A percentile compares a stretch with the other conserved stretches of the same genome.
phyloP scores from a whole-genome alignment of 2,888 invertebrate species.

The Odontomyia ornata region DNA sequence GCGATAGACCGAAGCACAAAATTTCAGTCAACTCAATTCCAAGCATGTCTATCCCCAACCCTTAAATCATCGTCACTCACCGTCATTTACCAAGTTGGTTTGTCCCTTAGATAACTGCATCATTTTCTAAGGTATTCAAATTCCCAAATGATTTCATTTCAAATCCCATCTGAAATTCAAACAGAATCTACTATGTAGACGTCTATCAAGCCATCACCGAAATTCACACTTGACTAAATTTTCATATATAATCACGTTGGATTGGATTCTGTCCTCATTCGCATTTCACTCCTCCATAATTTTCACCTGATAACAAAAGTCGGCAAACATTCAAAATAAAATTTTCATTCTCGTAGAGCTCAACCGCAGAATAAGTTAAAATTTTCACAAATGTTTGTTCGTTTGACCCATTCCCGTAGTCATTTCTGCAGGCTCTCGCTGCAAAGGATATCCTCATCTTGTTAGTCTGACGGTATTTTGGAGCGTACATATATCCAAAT shows the following conservation, averaged over 20 bases:
- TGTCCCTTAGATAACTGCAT: background rate
- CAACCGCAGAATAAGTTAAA: slow-evolving; percentile 23
- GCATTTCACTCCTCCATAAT: background rate
- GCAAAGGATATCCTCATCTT: background rate
- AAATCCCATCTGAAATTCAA: slow-evolving; percentile 20
- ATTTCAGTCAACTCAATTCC: background rate
- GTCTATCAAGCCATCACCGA: slow-evolving; percentile 32
- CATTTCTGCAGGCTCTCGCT: background rate
- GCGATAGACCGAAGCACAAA: no score
- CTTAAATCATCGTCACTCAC: background rate
- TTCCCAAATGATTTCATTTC: slow-evolving; percentile 53
- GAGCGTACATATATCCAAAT: no score
- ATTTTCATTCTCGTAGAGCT: slow-evolving; percentile 20
- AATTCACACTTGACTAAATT: slow-evolving; percentile 38
- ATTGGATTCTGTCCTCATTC: slow-evolving; percentile 18
- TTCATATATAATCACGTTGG: slow-evolving; percentile 24
- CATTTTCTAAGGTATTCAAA: background rate
- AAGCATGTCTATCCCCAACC: background rate
- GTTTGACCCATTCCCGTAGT: background rate
- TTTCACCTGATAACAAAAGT: background rate
- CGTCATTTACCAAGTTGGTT: background rate
- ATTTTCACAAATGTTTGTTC: slow-evolving; percentile 20
- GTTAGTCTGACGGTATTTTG: no score
- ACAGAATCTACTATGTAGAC: background rate
- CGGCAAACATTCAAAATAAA: slow-evolving; percentile 9